phyloP scores from a whole-genome alignment of 2,888 invertebrate species.

The Pyrocoelia pectoralis region DNA sequence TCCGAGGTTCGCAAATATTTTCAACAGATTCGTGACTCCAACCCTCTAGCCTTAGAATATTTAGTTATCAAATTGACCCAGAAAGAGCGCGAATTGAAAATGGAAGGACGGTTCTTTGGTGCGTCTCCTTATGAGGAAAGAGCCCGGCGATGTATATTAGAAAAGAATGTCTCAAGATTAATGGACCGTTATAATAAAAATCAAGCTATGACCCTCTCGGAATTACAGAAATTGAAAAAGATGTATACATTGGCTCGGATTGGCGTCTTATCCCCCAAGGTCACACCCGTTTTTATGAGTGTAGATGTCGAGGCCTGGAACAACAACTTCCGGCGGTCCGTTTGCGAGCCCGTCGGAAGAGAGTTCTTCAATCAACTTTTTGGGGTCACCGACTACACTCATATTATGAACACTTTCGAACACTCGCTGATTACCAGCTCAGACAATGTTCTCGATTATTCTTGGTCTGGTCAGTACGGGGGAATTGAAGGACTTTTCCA shows the following conservation, averaged over 20 bases:
- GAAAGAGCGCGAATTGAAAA: not conserved
- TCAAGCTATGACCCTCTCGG: constrained; percentile 9
- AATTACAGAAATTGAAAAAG: constrained; percentile 2
- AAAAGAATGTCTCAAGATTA: too few relatives aligned
- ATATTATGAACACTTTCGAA: not conserved
- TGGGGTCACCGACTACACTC: too few relatives aligned
- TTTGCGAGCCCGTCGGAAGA: constrained; percentile 9
- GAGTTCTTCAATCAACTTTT: constrained; percentile 1
- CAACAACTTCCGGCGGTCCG: not conserved
- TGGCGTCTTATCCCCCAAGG: too few relatives aligned
- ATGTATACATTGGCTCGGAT: not conserved
- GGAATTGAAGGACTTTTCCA: constrained; percentile 8
- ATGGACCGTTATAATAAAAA: constrained; percentile 2
- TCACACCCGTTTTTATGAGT: not conserved
- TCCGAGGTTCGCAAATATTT: too few relatives aligned
- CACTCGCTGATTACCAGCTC: not conserved
- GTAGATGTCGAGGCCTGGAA: not conserved
- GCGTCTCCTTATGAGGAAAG: not conserved
- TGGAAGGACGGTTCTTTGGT: not conserved
- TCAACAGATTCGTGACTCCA: too few relatives aligned
- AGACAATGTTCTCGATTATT: not conserved
- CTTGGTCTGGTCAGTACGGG: constrained; percentile 1
- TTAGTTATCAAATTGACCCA: not conserved
- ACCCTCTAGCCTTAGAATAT: not conserved
- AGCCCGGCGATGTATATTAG: too few relatives aligned